Evolutionary conservation across 2,797 vertebrate species (phyloP).

Genomic region (Eurystomus glaucurus): DNA sequence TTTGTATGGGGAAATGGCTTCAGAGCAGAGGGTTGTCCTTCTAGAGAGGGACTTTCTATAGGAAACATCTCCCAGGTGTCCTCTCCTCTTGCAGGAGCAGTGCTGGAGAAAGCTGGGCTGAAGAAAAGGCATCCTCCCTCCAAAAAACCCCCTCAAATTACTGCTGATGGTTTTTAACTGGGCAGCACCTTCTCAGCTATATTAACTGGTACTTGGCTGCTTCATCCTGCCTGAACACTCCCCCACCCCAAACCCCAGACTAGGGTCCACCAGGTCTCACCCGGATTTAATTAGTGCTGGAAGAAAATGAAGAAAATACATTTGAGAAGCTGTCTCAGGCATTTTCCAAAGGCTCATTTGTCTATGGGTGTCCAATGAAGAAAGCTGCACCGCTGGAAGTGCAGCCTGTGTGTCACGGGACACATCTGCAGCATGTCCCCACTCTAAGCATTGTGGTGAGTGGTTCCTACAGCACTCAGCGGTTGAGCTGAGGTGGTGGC

Average conservation of each 20-base stretch:
- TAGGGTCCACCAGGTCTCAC: not conserved
- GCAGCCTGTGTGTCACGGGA: not conserved
- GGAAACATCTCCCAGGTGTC: not conserved
- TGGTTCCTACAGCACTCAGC: not conserved
- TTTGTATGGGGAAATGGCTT: not conserved
- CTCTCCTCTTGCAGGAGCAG: not conserved
- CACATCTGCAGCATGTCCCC: not conserved
- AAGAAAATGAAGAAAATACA: not conserved
- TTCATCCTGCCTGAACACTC: not conserved
- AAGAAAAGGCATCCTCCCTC: not conserved
- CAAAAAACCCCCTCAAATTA: not conserved
- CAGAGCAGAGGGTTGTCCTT: not conserved
- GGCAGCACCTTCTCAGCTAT: not conserved
- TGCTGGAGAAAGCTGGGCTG: not conserved
- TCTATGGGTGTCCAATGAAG: not conserved
- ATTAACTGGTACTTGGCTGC: not conserved
- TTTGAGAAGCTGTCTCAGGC: not conserved
- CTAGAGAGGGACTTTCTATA: not conserved
- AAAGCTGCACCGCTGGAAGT: accelerated
- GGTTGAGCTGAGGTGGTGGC: not conserved
- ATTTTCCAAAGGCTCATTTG: not conserved
- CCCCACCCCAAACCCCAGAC: not conserved
- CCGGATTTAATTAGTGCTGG: not conserved
- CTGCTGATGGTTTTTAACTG: not conserved
- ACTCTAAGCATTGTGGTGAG: accelerated